These are phyloP conservation scores for Caradrina clavipalpis DNA, from an alignment of 2,888 invertebrate species.

Conservation along the genomic window DNA sequence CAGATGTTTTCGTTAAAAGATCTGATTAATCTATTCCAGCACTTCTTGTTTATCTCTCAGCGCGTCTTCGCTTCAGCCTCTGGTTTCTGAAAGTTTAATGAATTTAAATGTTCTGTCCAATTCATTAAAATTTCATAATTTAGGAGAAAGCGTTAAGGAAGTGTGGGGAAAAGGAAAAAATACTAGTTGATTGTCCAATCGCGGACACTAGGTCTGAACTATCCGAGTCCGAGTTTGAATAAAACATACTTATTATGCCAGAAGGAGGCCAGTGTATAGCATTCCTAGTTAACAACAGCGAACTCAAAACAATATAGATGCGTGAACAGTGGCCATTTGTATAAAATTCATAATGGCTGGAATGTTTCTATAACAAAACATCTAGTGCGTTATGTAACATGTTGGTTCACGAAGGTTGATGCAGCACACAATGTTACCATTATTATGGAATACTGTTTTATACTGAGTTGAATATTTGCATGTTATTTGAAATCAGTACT, in stretches of 20 bases:
- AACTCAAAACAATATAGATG: conserved; percentile 12
- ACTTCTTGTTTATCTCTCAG: not conserved
- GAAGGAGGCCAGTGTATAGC: not conserved
- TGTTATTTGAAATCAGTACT: too few relatives aligned
- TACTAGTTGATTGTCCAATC: too few relatives aligned
- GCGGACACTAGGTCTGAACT: not conserved
- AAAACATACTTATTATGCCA: not conserved
- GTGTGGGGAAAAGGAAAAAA: too few relatives aligned
- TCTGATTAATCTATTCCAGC: not conserved
- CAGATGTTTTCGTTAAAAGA: not conserved
- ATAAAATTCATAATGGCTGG: conserved; percentile 28
- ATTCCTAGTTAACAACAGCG: conserved; percentile 6
- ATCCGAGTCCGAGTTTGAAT: not conserved
- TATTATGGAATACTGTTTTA: conserved; percentile 1
- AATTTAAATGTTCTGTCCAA: not conserved
- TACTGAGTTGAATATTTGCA: conserved; percentile 6
- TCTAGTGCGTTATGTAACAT: not conserved
- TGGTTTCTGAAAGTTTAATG: not conserved
- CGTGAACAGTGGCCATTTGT: conserved; percentile 6
- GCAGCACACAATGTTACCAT: not conserved
- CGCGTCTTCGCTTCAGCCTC: too few relatives aligned
- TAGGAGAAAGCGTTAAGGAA: too few relatives aligned
- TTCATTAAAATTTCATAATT: too few relatives aligned
- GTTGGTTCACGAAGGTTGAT: not conserved
- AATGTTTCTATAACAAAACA: conserved; percentile 46